Conservation (phyloP, 2,797 vertebrate genomes). For the Geotria australis region DNA sequence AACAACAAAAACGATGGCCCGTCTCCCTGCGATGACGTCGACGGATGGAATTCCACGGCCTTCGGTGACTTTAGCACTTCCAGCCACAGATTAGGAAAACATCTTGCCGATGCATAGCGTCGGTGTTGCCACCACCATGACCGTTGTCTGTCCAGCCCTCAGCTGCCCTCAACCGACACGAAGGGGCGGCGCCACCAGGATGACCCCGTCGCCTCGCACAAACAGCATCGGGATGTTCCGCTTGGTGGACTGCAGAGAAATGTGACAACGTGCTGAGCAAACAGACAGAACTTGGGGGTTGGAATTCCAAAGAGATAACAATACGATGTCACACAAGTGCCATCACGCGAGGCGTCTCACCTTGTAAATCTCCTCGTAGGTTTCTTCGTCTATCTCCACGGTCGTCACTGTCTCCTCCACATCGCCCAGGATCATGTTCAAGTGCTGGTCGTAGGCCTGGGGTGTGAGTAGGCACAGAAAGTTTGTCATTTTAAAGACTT, state of each 20-base stretch:
- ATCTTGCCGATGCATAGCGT: too few species aligned
- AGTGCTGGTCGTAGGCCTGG: conserved; percentile 88
- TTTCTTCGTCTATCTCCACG: conserved; percentile 95
- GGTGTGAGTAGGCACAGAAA: not conserved
- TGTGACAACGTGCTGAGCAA: not conserved
- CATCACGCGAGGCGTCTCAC: conserved; percentile 10
- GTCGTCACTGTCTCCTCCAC: conserved; percentile 96
- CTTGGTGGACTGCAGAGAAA: conserved; percentile 52
- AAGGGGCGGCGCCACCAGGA: conserved; percentile 71
- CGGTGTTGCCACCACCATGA: too few species aligned
- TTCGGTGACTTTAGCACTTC: too few species aligned
- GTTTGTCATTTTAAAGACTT: not conserved
- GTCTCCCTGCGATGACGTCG: too few species aligned
- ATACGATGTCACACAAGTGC: conserved; percentile 1
- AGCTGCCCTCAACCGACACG: conserved; percentile 32
- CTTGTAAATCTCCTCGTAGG: conserved; percentile 94
- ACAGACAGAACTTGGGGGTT: not conserved
- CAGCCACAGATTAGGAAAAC: too few species aligned
- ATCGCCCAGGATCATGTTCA: conserved; percentile 95
- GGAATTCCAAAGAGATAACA: not conserved
- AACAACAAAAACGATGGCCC: too few species aligned
- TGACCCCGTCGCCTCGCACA: conserved; percentile 77
- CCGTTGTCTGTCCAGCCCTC: too few species aligned
- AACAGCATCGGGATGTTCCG: conserved; percentile 98
- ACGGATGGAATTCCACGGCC: too few species aligned